Base-by-base conservation (phyloP, 2,113 vertebrate species). In the Cyanoliseus patagonus region DNA sequence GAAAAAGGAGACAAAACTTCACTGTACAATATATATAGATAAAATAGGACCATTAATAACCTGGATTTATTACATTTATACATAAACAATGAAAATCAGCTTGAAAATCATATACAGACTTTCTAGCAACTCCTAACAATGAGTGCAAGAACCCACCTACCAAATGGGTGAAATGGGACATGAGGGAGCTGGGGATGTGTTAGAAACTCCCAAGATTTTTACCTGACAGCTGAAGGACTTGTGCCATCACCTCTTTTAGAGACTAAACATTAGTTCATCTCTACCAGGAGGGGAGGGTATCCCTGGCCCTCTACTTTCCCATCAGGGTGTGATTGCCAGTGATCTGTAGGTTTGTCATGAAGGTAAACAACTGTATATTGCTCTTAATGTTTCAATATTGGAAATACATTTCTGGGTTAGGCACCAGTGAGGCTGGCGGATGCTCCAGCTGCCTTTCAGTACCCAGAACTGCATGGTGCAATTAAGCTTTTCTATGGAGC, bases 401-500 rank as follows among this genome's bases (percentile, higher is more conserved):
- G 62, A 74, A 87, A 51, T 23, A 13, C 10, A 86, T 68, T 53
- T 49, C 64, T 64, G 68, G 49, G 67, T 70, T 75, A 35, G 83
- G 63, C 81, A 51, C 17, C 39, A 42, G 22, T 5, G 39, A 47
- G 41, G 74, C 57, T 81, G 79, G 66, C 1, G 18, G 72, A 28
- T 89, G 53, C 67, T 86, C 85, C 85, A 92, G 85, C 88, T 86
- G 85, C 84, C 85, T 86, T 47, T 86, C 76, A 61, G 76, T 39
- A 79, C 67, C 44, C 81, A 79, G 46, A 69, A 53, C 61, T 1
- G 1, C 69, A 55, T 0, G 22, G 57, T 30, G 57, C 72, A 89
- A 94, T 86, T 86, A 79, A 67, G 63, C 33, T 90, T 92, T 88
- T 94, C 62, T 86, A 6, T 86, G 67, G 89, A 92, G 46, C 55